Conservation (phyloP, 2,797 vertebrate genomes). For the Steatocranus sp. region DNA sequence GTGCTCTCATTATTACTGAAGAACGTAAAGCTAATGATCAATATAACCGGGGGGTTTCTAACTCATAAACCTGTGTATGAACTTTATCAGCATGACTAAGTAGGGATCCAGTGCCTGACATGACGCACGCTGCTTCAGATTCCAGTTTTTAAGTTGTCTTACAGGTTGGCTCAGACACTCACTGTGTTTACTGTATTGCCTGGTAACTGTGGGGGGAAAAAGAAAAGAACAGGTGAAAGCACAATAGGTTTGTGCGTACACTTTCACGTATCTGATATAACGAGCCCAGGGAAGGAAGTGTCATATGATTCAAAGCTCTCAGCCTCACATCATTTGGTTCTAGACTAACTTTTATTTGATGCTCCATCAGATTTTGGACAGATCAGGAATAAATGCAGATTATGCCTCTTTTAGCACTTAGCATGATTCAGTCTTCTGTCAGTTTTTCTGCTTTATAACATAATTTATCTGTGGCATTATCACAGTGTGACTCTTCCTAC, state of each 20-base stretch:
- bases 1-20: neutral
- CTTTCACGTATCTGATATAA: neutral
- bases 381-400: neutral
- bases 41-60: accelerated
- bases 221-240: neutral
- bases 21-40: neutral
- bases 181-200: neutral
- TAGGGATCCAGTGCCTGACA: neutral
- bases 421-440: neutral
- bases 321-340: neutral
- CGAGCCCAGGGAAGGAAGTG: neutral
- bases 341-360: neutral
- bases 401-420: neutral
- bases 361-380: neutral
- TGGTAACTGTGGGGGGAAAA: neutral
- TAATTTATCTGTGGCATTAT: neutral
- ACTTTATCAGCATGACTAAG: neutral
- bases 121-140: neutral
- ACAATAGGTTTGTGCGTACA: neutral
- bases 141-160: neutral
- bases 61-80: neutral
- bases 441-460: neutral
- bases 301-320: neutral
- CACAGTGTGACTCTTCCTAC: neutral
- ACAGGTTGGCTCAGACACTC: neutral